Conservation (phyloP, 1,140 invertebrate genomes). For the Hypsibius dujardini region DNA sequence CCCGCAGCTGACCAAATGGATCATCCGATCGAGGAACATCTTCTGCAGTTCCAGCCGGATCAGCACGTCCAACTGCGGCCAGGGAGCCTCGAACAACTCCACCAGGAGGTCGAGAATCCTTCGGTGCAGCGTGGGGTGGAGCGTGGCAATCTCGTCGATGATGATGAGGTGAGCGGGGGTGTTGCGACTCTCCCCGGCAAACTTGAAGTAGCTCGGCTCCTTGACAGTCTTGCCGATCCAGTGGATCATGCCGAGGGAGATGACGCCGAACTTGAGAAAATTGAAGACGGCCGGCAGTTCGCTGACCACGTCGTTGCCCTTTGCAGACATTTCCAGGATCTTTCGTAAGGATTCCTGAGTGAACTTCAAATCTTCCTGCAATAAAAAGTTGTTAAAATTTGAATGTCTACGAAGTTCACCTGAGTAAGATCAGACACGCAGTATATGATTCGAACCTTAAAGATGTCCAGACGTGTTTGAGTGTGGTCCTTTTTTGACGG, state of each 20-base stretch:
- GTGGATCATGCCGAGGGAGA: constrained; percentile 64
- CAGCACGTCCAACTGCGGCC: constrained; percentile 87
- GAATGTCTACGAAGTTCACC: too few relatives aligned
- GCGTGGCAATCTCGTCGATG: constrained; percentile 76
- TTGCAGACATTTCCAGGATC: constrained; percentile 21
- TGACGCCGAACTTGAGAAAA: constrained; percentile 67
- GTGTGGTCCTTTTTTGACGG: constrained; percentile 45
- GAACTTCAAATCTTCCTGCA: constrained; percentile 40
- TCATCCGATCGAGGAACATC: constrained; percentile 91
- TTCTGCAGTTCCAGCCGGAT: constrained; percentile 90
- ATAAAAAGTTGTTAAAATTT: too few relatives aligned
- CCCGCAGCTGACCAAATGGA: constrained; percentile 76
- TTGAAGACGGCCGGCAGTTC: constrained; percentile 24
- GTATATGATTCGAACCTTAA: constrained; percentile 25
- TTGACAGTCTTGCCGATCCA: constrained; percentile 91
- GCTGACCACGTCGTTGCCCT: constrained; percentile 25
- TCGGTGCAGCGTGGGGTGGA: constrained; percentile 72
- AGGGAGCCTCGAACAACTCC: constrained; percentile 74
- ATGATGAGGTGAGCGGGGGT: constrained; percentile 85
- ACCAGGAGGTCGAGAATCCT: constrained; percentile 62
- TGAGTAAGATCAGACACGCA: too few relatives aligned
- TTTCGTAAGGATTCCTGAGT: constrained; percentile 15
- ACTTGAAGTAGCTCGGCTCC: constrained; percentile 84
- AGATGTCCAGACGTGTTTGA: constrained; percentile 39
- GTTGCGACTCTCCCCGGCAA: constrained; percentile 65